Evolutionary conservation across 2,888 invertebrate genomes (phyloP), one percentile per base, ranked within the genome.

Genomic region (Junonia oenone): DNA sequence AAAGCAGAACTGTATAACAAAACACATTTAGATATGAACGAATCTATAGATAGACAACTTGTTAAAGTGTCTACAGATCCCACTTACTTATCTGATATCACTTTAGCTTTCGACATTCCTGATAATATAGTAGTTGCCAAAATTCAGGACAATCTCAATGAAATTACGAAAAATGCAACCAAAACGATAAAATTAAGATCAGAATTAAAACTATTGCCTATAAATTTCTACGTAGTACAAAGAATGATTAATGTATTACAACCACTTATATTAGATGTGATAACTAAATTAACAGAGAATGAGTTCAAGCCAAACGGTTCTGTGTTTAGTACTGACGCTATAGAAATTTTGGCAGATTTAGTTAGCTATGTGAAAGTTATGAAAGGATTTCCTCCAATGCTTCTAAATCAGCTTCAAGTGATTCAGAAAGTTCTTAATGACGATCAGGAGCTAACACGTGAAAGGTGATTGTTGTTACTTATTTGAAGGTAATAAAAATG

Each of bases 211-310:
- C 68, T 93, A 2, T 75, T 93, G 61, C 94, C 94, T 57, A 69
- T 93, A 38, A 92, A 92, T 62, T 85, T 91, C 11, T 92, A 91
- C 56, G 70, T 92, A 6, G 73, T 91, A 38, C 76, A 86, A 56
- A 76, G 88, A 63, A 68, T 91, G 17, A 63, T 87, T 6, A 69
- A 67, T 53, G 57, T 83, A 19, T 49, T 86, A 26, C 75, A 80
- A 59, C 62, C 64, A 1, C 61, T 65, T 53, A 26, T 70, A 2
- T 48, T 66, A 2, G 50, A 61, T 15, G 14, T 65, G 19, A 35
- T 67, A 3, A 60, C 52, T 9, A 64, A 55, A 50, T 47, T 67
- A 13, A 19, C 50, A 22, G 27, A 58, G 9, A 40, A 31, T 31
- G 59, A 58, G 46, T 40, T 31, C 4, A 53, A 27, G 40, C 26